Evolutionary conservation across 2,797 vertebrate species (phyloP).

Genomic region (Capromys pilorides): DNA sequence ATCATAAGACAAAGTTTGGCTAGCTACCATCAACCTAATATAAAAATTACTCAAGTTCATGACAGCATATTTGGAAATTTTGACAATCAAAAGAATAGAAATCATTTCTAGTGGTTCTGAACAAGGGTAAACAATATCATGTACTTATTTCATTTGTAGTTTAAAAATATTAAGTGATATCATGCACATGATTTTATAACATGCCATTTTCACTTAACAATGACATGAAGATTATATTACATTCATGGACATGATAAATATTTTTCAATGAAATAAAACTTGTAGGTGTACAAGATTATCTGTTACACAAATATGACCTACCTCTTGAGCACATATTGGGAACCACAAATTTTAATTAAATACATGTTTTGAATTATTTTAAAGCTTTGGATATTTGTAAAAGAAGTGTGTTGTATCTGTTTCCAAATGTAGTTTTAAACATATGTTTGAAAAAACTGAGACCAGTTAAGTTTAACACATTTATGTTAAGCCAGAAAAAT

Average conservation of each 20-base stretch:
- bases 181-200: background rate
- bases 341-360: background rate
- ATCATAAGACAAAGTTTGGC: background rate
- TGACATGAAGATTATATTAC: background rate
- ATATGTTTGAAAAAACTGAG: background rate
- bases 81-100: background rate
- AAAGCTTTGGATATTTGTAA: background rate
- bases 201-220: background rate
- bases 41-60: background rate
- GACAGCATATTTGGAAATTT: background rate
- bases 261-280: background rate
- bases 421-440: background rate
- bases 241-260: background rate
- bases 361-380: conserved; percentile 1
- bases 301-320: background rate
- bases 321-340: background rate
- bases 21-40: background rate
- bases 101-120: background rate
- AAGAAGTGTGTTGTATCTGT: background rate
- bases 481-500: background rate
- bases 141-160: background rate
- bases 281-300: background rate
- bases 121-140: background rate
- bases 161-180: background rate
- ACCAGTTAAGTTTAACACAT: background rate